A percentile compares a stretch with the other conserved stretches of the same genome.
Evolutionary conservation across 2,797 vertebrate species (phyloP).

Genomic region (Spheniscus humboldti): DNA sequence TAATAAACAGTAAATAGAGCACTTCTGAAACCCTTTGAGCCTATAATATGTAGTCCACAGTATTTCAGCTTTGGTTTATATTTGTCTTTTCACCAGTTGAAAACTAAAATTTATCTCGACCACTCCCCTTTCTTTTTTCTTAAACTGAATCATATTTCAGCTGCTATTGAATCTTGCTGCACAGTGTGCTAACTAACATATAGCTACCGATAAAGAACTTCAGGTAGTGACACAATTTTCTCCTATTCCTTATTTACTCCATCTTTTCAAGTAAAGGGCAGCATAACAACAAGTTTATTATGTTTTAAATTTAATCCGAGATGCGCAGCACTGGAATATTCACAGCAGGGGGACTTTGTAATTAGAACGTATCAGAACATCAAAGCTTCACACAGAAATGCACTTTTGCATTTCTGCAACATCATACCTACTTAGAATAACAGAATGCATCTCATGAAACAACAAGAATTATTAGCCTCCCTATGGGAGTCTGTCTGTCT

Average conservation of each 20-base stretch:
- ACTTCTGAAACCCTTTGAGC: not conserved
- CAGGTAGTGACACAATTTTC: not conserved
- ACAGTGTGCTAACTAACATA: not conserved
- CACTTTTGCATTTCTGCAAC: not conserved
- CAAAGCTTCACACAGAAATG: not conserved
- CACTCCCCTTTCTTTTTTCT: not conserved
- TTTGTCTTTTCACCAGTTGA: not conserved
- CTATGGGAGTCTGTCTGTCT: not conserved
- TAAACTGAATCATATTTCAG: not conserved
- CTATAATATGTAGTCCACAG: not conserved
- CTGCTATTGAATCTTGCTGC: not conserved
- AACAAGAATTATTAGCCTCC: not conserved
- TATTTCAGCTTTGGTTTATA: not conserved
- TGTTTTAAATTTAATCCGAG: not conserved
- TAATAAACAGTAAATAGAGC: not conserved
- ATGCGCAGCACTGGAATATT: not conserved
- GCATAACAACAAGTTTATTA: not conserved
- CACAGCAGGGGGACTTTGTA: not conserved
- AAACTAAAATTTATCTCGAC: not conserved
- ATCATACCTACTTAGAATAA: not conserved
- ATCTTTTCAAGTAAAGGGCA: not conserved
- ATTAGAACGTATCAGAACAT: not conserved
- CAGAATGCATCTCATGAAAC: not conserved
- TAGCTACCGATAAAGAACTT: not conserved
- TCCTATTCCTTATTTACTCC: not conserved